These are phyloP conservation scores for Glareola pratincola DNA, from an alignment of 2,113 vertebrate species.

Conservation along the genomic window DNA sequence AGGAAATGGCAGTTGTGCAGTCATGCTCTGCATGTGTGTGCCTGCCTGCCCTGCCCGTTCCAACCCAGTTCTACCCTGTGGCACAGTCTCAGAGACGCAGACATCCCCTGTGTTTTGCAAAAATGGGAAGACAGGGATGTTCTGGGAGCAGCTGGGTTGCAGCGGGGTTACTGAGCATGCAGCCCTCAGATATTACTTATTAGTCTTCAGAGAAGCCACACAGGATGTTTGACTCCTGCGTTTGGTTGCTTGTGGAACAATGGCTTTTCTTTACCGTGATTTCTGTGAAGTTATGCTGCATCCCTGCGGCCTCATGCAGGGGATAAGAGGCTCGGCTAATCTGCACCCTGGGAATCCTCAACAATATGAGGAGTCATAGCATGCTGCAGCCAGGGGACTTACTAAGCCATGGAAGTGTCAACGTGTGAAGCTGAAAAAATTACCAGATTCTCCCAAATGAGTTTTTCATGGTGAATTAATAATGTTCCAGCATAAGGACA, in stretches of 20 bases:
- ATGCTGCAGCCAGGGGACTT: not conserved
- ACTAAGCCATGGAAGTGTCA: constrained; percentile 11
- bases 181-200: not conserved
- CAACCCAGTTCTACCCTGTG: not conserved
- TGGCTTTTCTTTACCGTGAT: not conserved
- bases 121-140: not conserved
- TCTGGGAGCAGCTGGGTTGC: not conserved
- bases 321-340: not conserved
- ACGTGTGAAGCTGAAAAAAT: not conserved
- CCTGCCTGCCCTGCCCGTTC: not conserved
- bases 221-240: not conserved
- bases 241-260: not conserved
- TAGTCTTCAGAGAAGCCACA: not conserved
- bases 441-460: constrained; percentile 11
- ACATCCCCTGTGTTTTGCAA: fast-evolving
- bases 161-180: not conserved
- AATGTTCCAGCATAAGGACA: not conserved
- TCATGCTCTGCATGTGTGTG: fast-evolving
- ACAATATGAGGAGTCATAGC: not conserved
- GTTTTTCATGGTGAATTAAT: constrained; percentile 8
- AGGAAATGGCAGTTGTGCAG: not conserved
- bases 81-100: not conserved
- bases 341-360: not conserved
- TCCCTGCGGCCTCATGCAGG: not conserved
- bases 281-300: not conserved